These are phyloP conservation scores for Troglohyphantes excavatus DNA, from an alignment of 2,888 invertebrate genomes.

Conservation along the genomic window DNA sequence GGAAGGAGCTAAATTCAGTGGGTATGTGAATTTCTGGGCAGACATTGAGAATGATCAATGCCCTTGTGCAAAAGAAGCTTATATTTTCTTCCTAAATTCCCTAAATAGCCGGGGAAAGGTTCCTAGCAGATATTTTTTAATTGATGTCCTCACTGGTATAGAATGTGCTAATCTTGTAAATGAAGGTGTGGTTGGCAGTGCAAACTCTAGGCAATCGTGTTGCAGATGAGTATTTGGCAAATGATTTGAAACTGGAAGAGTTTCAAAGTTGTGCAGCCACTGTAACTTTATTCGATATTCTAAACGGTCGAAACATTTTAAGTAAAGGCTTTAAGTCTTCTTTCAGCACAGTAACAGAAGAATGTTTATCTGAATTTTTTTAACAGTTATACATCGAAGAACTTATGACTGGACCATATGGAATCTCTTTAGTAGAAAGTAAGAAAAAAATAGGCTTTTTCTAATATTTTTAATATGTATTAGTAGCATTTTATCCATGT, in stretches of 20 bases:
- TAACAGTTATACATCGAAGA: too few relatives aligned
- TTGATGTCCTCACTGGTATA: background rate
- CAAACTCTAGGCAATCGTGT: constrained; percentile 19
- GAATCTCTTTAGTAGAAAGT: too few relatives aligned
- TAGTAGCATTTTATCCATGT: too few relatives aligned
- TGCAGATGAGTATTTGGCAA: background rate
- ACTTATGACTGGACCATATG: too few relatives aligned
- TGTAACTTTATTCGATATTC: too few relatives aligned
- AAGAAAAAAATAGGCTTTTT: too few relatives aligned
- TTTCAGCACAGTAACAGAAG: too few relatives aligned
- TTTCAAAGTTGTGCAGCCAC: background rate
- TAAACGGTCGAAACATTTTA: background rate
- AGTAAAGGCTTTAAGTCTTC: too few relatives aligned
- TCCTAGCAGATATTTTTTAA: background rate
- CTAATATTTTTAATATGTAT: too few relatives aligned
- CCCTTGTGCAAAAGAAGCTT: background rate
- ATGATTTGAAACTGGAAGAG: background rate
- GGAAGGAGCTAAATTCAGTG: background rate
- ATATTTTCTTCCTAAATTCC: background rate
- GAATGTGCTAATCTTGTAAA: constrained; percentile 12
- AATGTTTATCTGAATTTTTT: too few relatives aligned
- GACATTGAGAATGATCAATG: background rate
- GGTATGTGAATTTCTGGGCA: background rate
- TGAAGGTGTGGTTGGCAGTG: background rate
- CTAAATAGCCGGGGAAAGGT: background rate